phyloP scores from a whole-genome alignment of 2,888 invertebrate genomes.

The Cotesia congregata region DNA sequence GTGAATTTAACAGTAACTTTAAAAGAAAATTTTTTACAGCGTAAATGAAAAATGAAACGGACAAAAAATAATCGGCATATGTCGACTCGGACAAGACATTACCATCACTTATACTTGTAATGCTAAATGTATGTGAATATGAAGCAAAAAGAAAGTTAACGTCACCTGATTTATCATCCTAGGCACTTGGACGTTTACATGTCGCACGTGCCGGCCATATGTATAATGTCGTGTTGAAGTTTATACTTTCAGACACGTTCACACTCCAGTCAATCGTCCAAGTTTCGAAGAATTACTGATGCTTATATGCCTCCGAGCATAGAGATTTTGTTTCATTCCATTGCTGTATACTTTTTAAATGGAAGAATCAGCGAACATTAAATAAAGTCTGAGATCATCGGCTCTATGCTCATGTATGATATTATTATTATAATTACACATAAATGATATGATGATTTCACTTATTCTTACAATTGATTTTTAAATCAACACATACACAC shows the following conservation, averaged over 20 bases:
- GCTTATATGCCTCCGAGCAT: not conserved
- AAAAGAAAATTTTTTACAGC: no score
- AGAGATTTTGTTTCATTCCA: not conserved
- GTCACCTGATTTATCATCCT: conserved; percentile 10
- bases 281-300: conserved; percentile 9
- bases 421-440: no score
- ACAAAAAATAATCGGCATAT: no score
- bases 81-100: no score
- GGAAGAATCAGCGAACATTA: not conserved
- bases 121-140: not conserved
- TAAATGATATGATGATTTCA: not conserved
- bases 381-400: not conserved
- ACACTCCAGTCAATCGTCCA: conserved; percentile 11
- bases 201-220: conserved; percentile 28
- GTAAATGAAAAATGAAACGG: no score
- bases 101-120: no score
- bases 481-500: not conserved
- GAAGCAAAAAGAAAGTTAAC: conserved; percentile 13
- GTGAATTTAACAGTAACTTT: no score
- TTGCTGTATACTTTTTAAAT: not conserved
- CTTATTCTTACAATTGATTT: not conserved
- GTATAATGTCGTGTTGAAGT: conserved; percentile 24
- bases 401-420: no score
- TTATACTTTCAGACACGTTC: conserved; percentile 35
- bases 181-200: not conserved